These are phyloP conservation scores for Linepithema humile DNA, from an alignment of 1,140 invertebrate genomes.

Conservation along the genomic window DNA sequence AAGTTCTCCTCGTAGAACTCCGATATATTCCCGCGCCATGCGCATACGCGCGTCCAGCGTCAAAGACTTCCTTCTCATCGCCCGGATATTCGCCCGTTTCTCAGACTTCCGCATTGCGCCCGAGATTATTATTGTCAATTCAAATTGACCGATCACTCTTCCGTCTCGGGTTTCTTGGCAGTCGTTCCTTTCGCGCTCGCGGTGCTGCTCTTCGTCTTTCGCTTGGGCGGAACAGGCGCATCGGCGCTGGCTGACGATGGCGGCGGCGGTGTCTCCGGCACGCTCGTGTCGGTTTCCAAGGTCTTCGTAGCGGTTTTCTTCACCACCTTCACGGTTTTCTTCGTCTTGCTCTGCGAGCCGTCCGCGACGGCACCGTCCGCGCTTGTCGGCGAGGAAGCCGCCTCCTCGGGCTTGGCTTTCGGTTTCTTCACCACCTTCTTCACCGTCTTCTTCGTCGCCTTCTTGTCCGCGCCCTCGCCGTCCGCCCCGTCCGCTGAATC, in stretches of 20 bases:
- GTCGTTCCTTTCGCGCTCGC: slow-evolving; percentile 65
- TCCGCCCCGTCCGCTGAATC: slow-evolving; percentile 43
- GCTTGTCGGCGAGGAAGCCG: background rate
- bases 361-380: slow-evolving; percentile 52
- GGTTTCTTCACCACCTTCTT: slow-evolving; percentile 77
- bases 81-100: background rate
- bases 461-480: slow-evolving; percentile 63
- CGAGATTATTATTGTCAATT: slow-evolving; percentile 56
- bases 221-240: slow-evolving; percentile 81
- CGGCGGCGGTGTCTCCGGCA: slow-evolving; percentile 76
- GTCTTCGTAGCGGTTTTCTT: slow-evolving; percentile 73
- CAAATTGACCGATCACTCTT: slow-evolving; percentile 55
- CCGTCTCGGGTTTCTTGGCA: slow-evolving; percentile 67
- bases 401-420: slow-evolving; percentile 71
- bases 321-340: slow-evolving; percentile 71
- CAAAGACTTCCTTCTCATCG: background rate
- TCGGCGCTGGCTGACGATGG: slow-evolving; percentile 59
- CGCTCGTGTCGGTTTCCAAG: slow-evolving; percentile 72
- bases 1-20: background rate
- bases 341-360: slow-evolving; percentile 66
- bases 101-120: background rate
- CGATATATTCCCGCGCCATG: background rate
- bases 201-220: slow-evolving; percentile 77
- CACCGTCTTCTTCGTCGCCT: slow-evolving; percentile 73
- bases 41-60: too few species aligned